These are phyloP conservation scores for Linnaemya vulpina DNA, from an alignment of 2,888 invertebrate genomes.

Conservation along the genomic window DNA sequence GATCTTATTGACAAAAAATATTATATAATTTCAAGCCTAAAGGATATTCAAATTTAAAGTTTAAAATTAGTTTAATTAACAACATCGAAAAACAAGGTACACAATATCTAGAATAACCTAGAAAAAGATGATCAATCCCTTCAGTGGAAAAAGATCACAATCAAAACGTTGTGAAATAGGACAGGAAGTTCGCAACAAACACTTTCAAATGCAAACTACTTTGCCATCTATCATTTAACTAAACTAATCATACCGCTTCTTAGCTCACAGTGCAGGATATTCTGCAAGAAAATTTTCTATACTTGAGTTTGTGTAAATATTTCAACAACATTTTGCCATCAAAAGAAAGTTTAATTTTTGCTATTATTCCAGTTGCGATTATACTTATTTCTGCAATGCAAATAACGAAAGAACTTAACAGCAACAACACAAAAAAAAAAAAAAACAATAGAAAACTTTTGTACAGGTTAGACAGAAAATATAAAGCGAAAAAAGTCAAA, in stretches of 20 bases:
- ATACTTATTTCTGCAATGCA: constrained; percentile 44
- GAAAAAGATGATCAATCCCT: too few species aligned
- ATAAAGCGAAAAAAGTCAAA: constrained; percentile 25
- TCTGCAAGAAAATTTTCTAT: neutral
- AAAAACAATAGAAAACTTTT: constrained; percentile 50
- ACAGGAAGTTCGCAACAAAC: neutral
- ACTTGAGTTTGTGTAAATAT: constrained; percentile 2
- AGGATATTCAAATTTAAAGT: too few species aligned
- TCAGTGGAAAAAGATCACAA: too few species aligned
- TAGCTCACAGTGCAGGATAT: neutral
- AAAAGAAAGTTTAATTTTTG: constrained; percentile 49
- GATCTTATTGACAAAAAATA: too few species aligned
- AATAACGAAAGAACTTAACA: constrained; percentile 48
- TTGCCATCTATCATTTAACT: neutral
- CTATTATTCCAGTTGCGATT: constrained; percentile 24
- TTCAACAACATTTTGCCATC: constrained; percentile 50
- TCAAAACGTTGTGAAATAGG: too few species aligned
- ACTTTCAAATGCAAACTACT: neutral
- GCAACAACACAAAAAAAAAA: constrained; percentile 23
- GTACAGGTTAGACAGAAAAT: constrained; percentile 39
- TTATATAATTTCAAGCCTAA: too few species aligned
- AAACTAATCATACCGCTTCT: neutral
- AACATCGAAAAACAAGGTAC: too few species aligned
- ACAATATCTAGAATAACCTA: too few species aligned
- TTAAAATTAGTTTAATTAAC: too few species aligned